Evolutionary conservation across 2,113 vertebrate species (phyloP), one percentile per base, ranked within the genome.

Genomic region (Brienomyrus brachyistius): DNA sequence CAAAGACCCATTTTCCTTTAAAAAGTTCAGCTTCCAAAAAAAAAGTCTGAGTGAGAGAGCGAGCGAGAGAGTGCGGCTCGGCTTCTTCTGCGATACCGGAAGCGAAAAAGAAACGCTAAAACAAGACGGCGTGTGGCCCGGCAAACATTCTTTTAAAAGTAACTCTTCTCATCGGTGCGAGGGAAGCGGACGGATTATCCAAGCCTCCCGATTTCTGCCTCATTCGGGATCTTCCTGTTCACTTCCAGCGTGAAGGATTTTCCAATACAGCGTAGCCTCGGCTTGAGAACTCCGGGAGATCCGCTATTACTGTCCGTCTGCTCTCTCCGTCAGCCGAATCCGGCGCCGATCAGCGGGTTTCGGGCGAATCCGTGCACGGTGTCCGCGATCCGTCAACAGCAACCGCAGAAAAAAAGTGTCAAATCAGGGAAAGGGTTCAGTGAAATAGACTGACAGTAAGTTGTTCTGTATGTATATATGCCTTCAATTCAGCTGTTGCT

Each of bases 1-100:
- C 95, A 96, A 92, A 96, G 94, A 95, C 93, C 94, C 96, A 96
- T 96, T 95, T 96, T 95, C 93, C 93, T 94, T 94, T 91, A 93
- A 96, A 93, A 95, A 94, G 94, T 95, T 94, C 91, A 91, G 90
- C 92, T 94, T 94, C 92, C 91, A 94, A 94, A 94, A 95, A 94
- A 94, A 94, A 95, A 93, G 92, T 94, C 92, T 92, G 92, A 93
- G 91, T 92, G 90, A 90, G 91, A 89, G 77, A 91, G 91, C 88
- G 91, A 56, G 92, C 90, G 93, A 92, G 93, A 91, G 93, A 94
- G 90, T 93, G 92, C 35, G 77, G 91, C 90, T 93, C 90, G 91
- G 92, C 90, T 93, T 94, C 93, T 95, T 92, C 90, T 92, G 92
- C 94, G 90, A 92, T 90, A 95, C 94, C 95, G 94, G 94, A 95